These are phyloP conservation scores for Semotilus atromaculatus DNA, from an alignment of 2,797 vertebrate species.

Conservation along the genomic window DNA sequence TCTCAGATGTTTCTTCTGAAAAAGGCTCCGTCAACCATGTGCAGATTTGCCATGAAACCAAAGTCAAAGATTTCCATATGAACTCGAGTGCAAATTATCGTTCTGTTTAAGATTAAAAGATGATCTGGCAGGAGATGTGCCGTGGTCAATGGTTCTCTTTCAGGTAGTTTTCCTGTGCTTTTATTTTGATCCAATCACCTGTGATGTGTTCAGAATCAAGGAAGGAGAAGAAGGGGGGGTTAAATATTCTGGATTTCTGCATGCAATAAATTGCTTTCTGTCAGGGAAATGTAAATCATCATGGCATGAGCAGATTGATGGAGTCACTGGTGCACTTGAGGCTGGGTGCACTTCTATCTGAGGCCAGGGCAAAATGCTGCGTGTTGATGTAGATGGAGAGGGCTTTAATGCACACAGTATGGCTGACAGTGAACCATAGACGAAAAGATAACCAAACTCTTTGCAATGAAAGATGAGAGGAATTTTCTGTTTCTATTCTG, in stretches of 20 bases:
- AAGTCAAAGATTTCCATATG: neutral
- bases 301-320: slow-evolving; percentile 75
- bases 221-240: slow-evolving; percentile 9
- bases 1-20: neutral
- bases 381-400: slow-evolving; percentile 26
- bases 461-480: neutral
- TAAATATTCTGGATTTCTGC: slow-evolving; percentile 68
- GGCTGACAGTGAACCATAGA: neutral
- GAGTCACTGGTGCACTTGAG: slow-evolving; percentile 60
- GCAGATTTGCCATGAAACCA: neutral
- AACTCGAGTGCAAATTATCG: neutral
- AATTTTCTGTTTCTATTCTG: neutral
- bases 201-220: slow-evolving; percentile 36
- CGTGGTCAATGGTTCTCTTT: slow-evolving; percentile 14
- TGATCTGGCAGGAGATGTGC: neutral
- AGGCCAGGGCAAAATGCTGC: slow-evolving; percentile 64
- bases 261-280: slow-evolving; percentile 74
- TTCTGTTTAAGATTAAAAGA: neutral
- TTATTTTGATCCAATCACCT: slow-evolving; percentile 38
- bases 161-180: neutral
- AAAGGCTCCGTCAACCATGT: neutral
- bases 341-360: slow-evolving; percentile 68
- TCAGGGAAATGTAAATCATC: slow-evolving; percentile 77
- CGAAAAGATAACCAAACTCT: neutral
- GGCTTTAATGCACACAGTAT: slow-evolving; percentile 11